phyloP scores from a whole-genome alignment of 1,140 invertebrate genomes.

The Phthorimaea operculella region DNA sequence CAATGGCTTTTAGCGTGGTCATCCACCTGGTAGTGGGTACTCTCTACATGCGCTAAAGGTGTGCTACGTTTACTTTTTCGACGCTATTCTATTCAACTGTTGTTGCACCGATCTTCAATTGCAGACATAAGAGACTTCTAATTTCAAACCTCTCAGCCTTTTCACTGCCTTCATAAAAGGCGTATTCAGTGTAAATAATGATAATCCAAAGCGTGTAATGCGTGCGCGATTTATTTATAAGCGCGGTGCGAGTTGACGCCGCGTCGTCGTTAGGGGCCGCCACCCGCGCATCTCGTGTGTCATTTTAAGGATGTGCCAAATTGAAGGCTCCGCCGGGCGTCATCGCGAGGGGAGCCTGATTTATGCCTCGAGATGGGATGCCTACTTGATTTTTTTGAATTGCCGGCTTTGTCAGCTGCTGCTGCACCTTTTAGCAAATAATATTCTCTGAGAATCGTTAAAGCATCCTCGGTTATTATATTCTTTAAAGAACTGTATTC shows the following conservation, averaged over 20 bases:
- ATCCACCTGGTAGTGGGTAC: too few species aligned
- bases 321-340: constrained; percentile 62
- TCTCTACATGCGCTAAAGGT: too few species aligned
- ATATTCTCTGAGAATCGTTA: too few species aligned
- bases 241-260: constrained; percentile 39
- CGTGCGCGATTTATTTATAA: constrained; percentile 47
- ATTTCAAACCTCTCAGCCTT: background rate
- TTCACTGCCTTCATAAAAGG: constrained; percentile 2
- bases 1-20: too few species aligned
- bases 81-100: too few species aligned
- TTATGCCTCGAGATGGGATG: constrained; percentile 54
- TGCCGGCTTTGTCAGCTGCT: background rate
- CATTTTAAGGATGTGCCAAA: constrained; percentile 68
- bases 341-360: constrained; percentile 61
- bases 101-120: too few species aligned
- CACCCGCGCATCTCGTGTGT: constrained; percentile 61
- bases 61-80: too few species aligned
- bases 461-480: background rate
- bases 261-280: constrained; percentile 57
- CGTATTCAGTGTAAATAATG: constrained; percentile 12
- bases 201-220: constrained; percentile 30
- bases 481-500: too few species aligned
- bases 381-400: too few species aligned
- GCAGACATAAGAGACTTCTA: too few species aligned
- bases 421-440: too few species aligned